A percentile compares a stretch with the other conserved stretches of the same genome.
Conservation (phyloP, 1,140 invertebrate species). For the Portunus trituberculatus region DNA sequence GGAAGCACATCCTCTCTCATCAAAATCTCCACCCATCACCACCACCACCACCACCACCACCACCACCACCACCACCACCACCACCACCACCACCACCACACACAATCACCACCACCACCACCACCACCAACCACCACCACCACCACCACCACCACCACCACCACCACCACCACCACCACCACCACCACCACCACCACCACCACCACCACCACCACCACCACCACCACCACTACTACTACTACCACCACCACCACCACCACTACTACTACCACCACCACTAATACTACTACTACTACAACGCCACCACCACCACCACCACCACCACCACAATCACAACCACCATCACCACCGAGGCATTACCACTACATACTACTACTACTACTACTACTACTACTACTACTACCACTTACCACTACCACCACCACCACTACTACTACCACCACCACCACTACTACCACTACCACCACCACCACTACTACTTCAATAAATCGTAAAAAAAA, state of each 20-base stretch:
- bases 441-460: no score
- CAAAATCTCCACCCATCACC: background rate
- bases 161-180: no score
- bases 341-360: background rate
- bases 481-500: background rate
- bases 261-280: background rate
- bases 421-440: no score
- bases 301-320: background rate
- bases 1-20: background rate
- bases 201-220: background rate
- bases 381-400: background rate
- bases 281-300: background rate
- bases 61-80: background rate
- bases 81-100: background rate
- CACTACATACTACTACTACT: background rate
- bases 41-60: no score
- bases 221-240: background rate
- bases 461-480: no score
- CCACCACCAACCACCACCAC: background rate
- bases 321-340: background rate
- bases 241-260: background rate
- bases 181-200: no score
- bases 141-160: no score
- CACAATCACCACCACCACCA: no score
- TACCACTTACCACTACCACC: background rate